Evolutionary conservation across 2,797 vertebrate species (phyloP), one percentile per base, ranked within the genome.

Genomic region (Intellagama lesueurii): DNA sequence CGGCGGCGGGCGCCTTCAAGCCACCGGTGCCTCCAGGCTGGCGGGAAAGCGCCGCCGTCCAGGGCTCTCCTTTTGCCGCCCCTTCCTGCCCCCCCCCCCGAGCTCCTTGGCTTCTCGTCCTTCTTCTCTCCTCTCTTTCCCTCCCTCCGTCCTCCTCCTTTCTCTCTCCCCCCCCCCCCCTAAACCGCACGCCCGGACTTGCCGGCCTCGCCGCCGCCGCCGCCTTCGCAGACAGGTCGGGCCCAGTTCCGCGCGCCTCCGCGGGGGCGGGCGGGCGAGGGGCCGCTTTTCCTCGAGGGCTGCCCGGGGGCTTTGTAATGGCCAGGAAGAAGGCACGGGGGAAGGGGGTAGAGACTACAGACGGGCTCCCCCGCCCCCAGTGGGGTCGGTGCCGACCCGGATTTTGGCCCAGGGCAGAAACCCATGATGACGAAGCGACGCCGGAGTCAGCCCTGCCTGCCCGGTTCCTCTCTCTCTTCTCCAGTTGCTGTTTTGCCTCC

Each of bases 91-190:
- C 22, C 24, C 24, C 3, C n/a, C 7, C 49, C 7, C 16, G 7
- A 2, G 17, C 49, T 8, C 7, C 47, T 9, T 22, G 30, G 2
- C 26, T 30, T 16, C 30, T 16, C 56, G 1, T 4, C 44, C 4
- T 28, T 30, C 44, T 5, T 1, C 3, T 24, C 28, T 5, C 24
- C 26, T 1, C 9, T 5, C 76, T 24, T 24, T 3, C 7, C 12
- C 26, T 12, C 5, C 24, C 5, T 32, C 30, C 3, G 5, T n/a
- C 1, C 0, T 12, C 49, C 30, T 0, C 35, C 7, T 14, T 24
- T 6, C 5, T 44, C 32, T 5, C 5, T 19, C 19, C 30, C 1
- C 8, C 30, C 8, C 6, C 26, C 0, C 16, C 16, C 8, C 28
- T 1, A 8, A 24, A n/a, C 8, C 9, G 19, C 82, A 26, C 40